Base-by-base conservation (phyloP, 1,140 invertebrate species). In the Trichonephila clavata region DNA sequence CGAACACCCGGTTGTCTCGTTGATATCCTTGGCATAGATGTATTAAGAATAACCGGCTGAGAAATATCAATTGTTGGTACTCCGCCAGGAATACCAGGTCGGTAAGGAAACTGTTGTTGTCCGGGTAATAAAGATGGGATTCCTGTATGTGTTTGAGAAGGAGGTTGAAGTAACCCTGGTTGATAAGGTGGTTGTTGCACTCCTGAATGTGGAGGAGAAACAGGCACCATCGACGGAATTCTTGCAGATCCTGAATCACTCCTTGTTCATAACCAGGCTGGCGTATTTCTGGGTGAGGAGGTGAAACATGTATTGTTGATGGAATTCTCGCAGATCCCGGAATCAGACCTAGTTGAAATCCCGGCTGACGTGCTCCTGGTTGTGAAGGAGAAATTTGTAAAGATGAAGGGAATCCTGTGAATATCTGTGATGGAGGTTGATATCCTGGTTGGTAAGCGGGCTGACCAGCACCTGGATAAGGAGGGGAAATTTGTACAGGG, bases 1-100 rank as follows among this genome's bases (percentile, higher is more conserved):
- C 57, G 61, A 18, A 57, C 32, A 18, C 90, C 80, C 43, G 90
- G 71, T 18, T 27, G 80, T 50, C 81, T 83, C 63, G 90, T 89
- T 61, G 39, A 20, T 7, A n/a, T 6, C 6, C 50, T 24, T 24
- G 65, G 84, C n/a, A n/a, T 60, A 2, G 60, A 89, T 43, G 24
- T 27, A 50, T 89, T 68, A 20, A 32, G 20, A 21, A 65, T 21
- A 1, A 32, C 39, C 3, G 16, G 21, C 50, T 13, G 50, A 50
- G 50, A 50, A 50, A 7, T 50, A 5, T 60, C 50, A 16, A 59
- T n/a, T 24, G n/a, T 16, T 61, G 10, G 57, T 50, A 50, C 50
- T 50, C 50, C 10, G 10, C 50, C 50, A 43, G 27, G 21, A 13
- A n/a, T n/a, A 10, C 21, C 50, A 27, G 89, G 77, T 18, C 21